Base-by-base conservation (phyloP, 92 coral and sea anemone species). In the Porites rus region DNA sequence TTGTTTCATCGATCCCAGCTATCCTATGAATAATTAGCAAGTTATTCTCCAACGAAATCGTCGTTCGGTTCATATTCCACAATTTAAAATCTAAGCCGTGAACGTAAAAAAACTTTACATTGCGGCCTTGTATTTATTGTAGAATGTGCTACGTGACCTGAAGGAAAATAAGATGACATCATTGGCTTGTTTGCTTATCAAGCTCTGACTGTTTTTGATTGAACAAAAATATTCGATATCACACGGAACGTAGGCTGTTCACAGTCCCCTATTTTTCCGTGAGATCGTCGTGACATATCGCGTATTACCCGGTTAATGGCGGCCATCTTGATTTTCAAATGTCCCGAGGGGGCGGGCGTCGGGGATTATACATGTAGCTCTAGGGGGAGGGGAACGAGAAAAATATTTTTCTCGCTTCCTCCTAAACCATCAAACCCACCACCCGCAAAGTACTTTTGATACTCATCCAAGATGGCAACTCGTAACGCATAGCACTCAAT, bases 121-220 rank as follows among this genome's bases (percentile, higher is more conserved):
- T 25, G 11, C 4, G 38, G 52, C 51, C 22, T 79, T 65, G 56
- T 13, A 21, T 70, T 31, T 69, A 54, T 17, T 1, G 31, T 20
- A 11, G 21, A 24, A 13, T 61, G 56, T 24, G 53, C 9, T 81
- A 81, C 86, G 86, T 71, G 86, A 70, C 66, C 3, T 25, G 2
- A 52, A 18, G 14, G 46, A 81, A 38, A n/a, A 66, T 10, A 58
- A 7, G 17, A 69, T 81, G 86, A 71, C 78, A 59, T 81, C 86
- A 70, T 18, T 81, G 86, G 51, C 18, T 38, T 81, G 60, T 81
- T 81, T 81, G 59, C 78, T 70, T 59, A 38, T 11, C 4, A 38
- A 21, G 21, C 6, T n/a, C 61, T 75, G 43, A 21, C 28, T 56
- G 60, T 60, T 58, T 28, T 28, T 28, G 4, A 28, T 76, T 61